Conservation (phyloP, 2,888 invertebrate genomes). For the Eupithecia pulchellata region DNA sequence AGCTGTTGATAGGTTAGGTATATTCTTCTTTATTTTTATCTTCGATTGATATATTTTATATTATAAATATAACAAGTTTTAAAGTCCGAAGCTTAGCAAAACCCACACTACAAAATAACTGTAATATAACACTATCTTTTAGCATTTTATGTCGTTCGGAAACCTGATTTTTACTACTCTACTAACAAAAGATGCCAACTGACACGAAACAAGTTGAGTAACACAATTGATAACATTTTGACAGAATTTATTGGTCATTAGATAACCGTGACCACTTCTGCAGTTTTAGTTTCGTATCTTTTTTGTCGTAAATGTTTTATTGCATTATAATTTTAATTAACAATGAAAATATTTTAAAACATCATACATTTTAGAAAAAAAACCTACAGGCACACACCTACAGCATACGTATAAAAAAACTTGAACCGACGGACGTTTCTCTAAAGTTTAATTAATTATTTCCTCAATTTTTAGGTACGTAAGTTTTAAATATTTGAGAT, state of each 20-base stretch:
- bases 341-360: neutral
- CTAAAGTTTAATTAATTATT: slow-evolving; percentile 37
- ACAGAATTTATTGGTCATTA: slow-evolving; percentile 2
- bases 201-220: neutral
- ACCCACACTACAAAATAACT: slow-evolving; percentile 6
- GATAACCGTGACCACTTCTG: neutral
- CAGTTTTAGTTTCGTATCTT: neutral
- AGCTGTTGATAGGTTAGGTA: too few species aligned
- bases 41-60: neutral
- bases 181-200: slow-evolving; percentile 8
- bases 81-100: neutral
- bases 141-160: slow-evolving; percentile 3
- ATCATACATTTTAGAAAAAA: neutral
- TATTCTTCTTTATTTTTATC: slow-evolving; percentile 1
- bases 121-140: slow-evolving; percentile 5
- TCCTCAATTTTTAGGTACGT: slow-evolving; percentile 40
- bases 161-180: slow-evolving; percentile 3
- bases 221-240: slow-evolving; percentile 8
- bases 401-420: neutral
- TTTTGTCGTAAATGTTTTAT: neutral
- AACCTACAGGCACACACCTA: neutral
- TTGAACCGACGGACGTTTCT: slow-evolving; percentile 42
- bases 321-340: neutral
- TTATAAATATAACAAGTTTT: slow-evolving; percentile 1
- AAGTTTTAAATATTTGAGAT: slow-evolving; percentile 34